Conservation (phyloP, 2,113 vertebrate genomes). For the Sebastes schlegelii region DNA sequence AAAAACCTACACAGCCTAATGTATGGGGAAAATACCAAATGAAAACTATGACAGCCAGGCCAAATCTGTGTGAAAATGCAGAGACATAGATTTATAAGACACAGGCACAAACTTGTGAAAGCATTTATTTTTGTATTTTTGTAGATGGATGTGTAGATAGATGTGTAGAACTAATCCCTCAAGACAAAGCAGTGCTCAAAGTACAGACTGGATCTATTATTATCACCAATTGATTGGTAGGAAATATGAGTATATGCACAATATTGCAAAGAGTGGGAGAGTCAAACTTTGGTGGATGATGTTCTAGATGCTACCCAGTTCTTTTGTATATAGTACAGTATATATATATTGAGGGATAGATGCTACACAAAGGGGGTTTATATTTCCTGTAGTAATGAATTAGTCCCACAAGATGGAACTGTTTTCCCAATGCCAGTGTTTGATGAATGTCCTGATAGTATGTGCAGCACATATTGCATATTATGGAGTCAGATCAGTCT, state of each 20-base stretch:
- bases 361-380: neutral
- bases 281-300: too few relatives aligned
- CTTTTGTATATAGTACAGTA: neutral
- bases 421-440: conserved; percentile 12
- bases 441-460: neutral
- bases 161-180: neutral
- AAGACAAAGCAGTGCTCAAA: neutral
- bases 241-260: neutral
- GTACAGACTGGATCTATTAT: neutral
- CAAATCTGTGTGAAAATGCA: neutral
- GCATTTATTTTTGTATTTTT: neutral
- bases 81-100: neutral
- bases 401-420: conserved; percentile 58
- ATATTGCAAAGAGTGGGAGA: neutral
- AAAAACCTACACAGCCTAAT: neutral
- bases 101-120: neutral
- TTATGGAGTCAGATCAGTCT: too few relatives aligned
- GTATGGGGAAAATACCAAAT: neutral
- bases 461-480: neutral
- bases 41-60: neutral
- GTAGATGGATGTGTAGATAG: neutral
- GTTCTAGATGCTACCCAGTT: neutral
- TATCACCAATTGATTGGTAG: neutral
- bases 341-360: neutral
- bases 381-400: conserved; percentile 24